Evolutionary conservation across 1,140 invertebrate genomes (phyloP), one percentile per base, ranked within the genome.

Genomic region (Episyrphus balteatus): DNA sequence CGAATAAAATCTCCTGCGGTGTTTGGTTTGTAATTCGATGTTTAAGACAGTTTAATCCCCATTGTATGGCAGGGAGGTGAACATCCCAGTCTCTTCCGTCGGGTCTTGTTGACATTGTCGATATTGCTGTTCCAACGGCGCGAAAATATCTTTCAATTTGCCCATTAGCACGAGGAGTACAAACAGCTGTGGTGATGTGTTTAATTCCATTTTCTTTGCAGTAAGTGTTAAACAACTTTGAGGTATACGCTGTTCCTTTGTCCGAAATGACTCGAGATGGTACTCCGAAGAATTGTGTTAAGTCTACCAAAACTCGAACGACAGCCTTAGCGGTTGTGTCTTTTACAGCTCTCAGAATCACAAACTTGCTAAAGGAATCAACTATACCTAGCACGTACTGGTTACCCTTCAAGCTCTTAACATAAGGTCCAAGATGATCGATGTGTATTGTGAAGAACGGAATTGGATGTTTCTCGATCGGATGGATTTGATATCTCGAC

Each of bases 231-330:
- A 68, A 62, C n/a, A 42, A 10, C 15, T 58, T 51, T 1, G 56
- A 50, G 0, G 58, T 61, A 45, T 66, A 69, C 9, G 55, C 46
- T 18, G 53, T 56, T 10, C 66, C 66, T 45, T 55, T 42, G 33
- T 72, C 69, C 0, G 50, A 55, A 2, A 68, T 53, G 19, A 72
- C 56, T 10, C 58, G 34, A 11, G 34, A 42, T 0, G 61, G 55
- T 5, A 39, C 31, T 6, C 50, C 50, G 14, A 44, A 32, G 18
- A 43, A 51, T 17, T 30, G 42, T 9, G 17, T 43, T 6, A 51
- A 15, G 36, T 51, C 44, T 9, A 46, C 19, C 3, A 51, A n/a
- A 11, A 48, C 1, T 45, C 37, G 33, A 38, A 59, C 17, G 15
- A 51, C 38, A 44, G 49, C 45, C 44, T 48, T 47, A 1, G 55